phyloP scores from a whole-genome alignment of 2,888 invertebrate genomes.

The Synanthedon myopaeformis region DNA sequence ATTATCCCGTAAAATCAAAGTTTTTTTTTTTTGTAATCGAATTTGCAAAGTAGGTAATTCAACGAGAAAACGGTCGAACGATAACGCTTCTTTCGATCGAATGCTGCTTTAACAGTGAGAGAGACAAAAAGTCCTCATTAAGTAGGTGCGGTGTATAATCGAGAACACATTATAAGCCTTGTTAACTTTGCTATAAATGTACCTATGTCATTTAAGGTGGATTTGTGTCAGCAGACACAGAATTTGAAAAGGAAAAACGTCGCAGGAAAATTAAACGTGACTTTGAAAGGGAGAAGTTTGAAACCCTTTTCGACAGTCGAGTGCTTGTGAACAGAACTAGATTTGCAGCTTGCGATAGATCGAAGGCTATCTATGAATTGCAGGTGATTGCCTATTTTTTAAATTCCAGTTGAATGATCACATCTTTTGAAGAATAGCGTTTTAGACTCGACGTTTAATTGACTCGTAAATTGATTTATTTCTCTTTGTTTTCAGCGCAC shows the following conservation, averaged over 20 bases:
- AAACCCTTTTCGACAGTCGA: constrained; percentile 38
- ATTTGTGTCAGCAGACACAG: constrained; percentile 34
- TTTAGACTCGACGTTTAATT: no score
- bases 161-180: neutral
- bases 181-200: neutral
- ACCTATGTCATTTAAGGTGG: constrained; percentile 17
- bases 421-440: no score
- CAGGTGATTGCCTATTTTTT: constrained; percentile 19
- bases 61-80: no score
- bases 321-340: constrained; percentile 51
- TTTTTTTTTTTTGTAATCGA: no score
- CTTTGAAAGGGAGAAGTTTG: constrained; percentile 46
- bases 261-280: constrained; percentile 32
- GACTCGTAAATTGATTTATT: neutral
- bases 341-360: constrained; percentile 52
- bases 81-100: no score
- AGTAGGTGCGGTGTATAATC: neutral
- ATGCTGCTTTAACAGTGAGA: no score
- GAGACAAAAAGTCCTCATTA: no score
- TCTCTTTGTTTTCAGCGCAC: constrained; percentile 26
- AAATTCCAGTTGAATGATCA: no score
- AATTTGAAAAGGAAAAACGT: constrained; percentile 40
- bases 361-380: constrained; percentile 39
- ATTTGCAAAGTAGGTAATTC: no score
- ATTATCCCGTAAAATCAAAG: no score